These are phyloP conservation scores for Drosophila nigrodunni DNA, from an alignment of 1,140 invertebrate genomes.

Conservation along the genomic window DNA sequence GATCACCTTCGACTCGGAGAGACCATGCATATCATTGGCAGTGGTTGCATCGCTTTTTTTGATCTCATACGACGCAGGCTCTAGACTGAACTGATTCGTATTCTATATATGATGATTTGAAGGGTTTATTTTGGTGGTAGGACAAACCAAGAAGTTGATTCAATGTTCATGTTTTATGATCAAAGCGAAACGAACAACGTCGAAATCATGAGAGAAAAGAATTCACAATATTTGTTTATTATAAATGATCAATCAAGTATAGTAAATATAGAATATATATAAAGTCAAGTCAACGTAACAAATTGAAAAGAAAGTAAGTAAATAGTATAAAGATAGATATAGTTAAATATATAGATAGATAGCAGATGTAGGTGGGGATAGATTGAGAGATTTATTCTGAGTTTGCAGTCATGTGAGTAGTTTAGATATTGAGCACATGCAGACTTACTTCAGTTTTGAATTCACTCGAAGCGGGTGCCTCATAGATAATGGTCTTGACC, in stretches of 20 bases:
- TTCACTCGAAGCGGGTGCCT: conserved; percentile 80
- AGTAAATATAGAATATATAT: conserved; percentile 20
- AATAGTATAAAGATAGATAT: conserved; percentile 1
- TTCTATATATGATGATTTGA: conserved; percentile 6
- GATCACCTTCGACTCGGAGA: conserved; percentile 83
- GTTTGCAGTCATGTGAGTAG: conserved; percentile 39
- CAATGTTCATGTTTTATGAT: conserved; percentile 49
- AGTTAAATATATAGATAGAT: conserved; percentile 42
- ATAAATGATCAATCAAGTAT: conserved; percentile 10
- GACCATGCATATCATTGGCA: conserved; percentile 78
- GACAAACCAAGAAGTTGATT: conserved; percentile 27
- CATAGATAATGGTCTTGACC: conserved; percentile 88
- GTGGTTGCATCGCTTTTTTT: conserved; percentile 68
- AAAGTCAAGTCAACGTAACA: conserved; percentile 61
- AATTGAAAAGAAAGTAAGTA: conserved; percentile 38
- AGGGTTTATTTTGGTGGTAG: conserved; percentile 11
- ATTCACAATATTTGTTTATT: conserved; percentile 80
- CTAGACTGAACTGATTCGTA: conserved; percentile 47
- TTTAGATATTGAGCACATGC: conserved; percentile 83
- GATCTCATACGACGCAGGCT: conserved; percentile 69
- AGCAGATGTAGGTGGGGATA: conserved; percentile 20
- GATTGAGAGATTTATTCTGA: conserved; percentile 27
- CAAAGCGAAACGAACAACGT: conserved; percentile 80
- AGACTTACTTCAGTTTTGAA: conserved; percentile 84
- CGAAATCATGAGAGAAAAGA: conserved; percentile 78